These are phyloP conservation scores for Bombycilla garrulus DNA, from an alignment of 2,113 vertebrate species.

Conservation along the genomic window DNA sequence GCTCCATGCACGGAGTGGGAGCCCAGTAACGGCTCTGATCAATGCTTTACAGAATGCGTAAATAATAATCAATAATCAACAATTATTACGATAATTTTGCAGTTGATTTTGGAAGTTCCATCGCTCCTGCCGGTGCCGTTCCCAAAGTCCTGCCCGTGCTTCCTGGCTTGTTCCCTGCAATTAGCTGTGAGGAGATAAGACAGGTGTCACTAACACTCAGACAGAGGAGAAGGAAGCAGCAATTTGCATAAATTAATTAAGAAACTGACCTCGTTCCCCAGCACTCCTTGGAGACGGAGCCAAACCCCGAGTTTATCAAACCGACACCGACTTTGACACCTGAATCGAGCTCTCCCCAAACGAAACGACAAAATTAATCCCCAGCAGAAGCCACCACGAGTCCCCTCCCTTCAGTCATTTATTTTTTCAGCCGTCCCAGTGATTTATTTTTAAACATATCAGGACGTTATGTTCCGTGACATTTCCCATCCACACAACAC, in stretches of 20 bases:
- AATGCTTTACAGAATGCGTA: neutral
- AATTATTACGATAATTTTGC: fast-evolving
- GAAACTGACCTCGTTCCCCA: slow-evolving; percentile 10
- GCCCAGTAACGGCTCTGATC: neutral
- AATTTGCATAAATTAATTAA: slow-evolving; percentile 68
- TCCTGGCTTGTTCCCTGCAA: neutral
- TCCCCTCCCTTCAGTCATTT: slow-evolving; percentile 35
- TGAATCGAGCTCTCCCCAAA: slow-evolving; percentile 8
- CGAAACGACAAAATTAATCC: neutral
- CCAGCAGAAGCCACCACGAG: neutral
- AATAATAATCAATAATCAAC: neutral
- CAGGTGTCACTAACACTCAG: slow-evolving; percentile 13
- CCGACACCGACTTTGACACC: neutral
- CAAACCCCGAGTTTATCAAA: neutral
- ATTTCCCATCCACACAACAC: slow-evolving; percentile 70
- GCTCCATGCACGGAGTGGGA: fast-evolving
- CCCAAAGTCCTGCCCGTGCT: neutral
- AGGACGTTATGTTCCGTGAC: slow-evolving; percentile 66
- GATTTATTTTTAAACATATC: slow-evolving; percentile 70
- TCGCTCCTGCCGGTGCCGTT: fast-evolving
- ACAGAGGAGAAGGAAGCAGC: neutral
- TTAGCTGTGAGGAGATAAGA: slow-evolving; percentile 30
- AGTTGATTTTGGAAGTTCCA: neutral
- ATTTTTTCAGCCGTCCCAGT: slow-evolving; percentile 43
- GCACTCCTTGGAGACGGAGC: neutral